A percentile compares a stretch with the other conserved stretches of the same genome.
Conservation (phyloP, 2,113 vertebrate species). For the Lasiurus cinereus region DNA sequence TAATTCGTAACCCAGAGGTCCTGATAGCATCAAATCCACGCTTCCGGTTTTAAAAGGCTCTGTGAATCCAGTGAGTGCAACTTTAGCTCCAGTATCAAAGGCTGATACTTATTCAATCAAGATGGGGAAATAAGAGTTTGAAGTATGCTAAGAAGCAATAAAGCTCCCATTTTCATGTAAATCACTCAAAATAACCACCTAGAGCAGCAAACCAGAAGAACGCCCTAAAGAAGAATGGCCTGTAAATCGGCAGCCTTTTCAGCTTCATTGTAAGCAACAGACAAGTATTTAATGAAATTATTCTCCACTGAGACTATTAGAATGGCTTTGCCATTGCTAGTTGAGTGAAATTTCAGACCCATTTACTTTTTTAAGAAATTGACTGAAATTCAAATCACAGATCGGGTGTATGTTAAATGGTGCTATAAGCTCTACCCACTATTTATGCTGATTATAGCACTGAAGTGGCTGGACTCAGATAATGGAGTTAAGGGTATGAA, state of each 20-base stretch:
- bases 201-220: slow-evolving; percentile 68
- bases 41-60: slow-evolving; percentile 21
- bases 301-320: slow-evolving; percentile 50
- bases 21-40: neutral
- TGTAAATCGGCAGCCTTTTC: slow-evolving; percentile 64
- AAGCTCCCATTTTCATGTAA: slow-evolving; percentile 74
- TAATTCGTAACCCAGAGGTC: neutral
- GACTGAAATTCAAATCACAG: slow-evolving; percentile 71
- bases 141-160: slow-evolving; percentile 75
- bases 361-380: slow-evolving; percentile 68
- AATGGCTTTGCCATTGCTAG: slow-evolving; percentile 56
- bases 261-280: slow-evolving; percentile 51
- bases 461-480: slow-evolving; percentile 59
- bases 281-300: slow-evolving; percentile 67
- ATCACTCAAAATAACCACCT: slow-evolving; percentile 63
- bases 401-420: slow-evolving; percentile 16
- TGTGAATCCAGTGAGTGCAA: neutral
- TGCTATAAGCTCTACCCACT: neutral
- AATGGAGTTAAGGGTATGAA: slow-evolving; percentile 60
- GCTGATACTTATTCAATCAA: slow-evolving; percentile 62
- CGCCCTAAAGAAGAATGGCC: slow-evolving; percentile 29
- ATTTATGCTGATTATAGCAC: slow-evolving; percentile 56
- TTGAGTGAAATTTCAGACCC: slow-evolving; percentile 71
- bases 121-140: slow-evolving; percentile 58
- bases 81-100: neutral